Percentiles rank a stretch among this genome's conserved stretches.
These are phyloP conservation scores for Triops longicaudatus DNA, from an alignment of 1,140 invertebrate species.

Conservation along the genomic window DNA sequence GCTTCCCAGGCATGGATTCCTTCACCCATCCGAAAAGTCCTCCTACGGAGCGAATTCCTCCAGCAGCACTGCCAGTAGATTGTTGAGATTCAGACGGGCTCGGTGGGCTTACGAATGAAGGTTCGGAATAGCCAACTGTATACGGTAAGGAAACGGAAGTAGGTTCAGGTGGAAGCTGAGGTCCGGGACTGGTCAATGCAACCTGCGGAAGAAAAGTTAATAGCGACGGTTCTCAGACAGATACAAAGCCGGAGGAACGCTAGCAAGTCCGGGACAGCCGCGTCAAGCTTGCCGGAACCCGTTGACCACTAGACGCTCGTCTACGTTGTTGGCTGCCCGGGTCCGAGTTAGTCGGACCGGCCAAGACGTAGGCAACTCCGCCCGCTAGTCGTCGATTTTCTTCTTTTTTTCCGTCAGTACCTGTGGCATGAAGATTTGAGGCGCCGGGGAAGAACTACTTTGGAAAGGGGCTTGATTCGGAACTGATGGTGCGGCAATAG, in stretches of 20 bases:
- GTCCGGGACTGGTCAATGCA: not conserved
- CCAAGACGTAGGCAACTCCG: too few species aligned
- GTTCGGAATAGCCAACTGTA: slow-evolving; percentile 14
- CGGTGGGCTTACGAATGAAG: slow-evolving; percentile 30
- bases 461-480: not conserved
- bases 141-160: slow-evolving; percentile 4
- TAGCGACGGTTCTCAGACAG: not conserved
- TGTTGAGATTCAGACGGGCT: slow-evolving; percentile 9
- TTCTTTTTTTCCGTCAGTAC: not conserved
- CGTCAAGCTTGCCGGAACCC: too few species aligned
- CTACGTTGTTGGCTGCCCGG: too few species aligned
- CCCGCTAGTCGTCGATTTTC: too few species aligned
- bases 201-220: not conserved
- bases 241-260: too few species aligned
- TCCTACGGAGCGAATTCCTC: slow-evolving; percentile 23
- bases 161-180: not conserved
- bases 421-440: not conserved
- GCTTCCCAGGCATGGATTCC: slow-evolving; percentile 44
- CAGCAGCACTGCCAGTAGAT: not conserved
- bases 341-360: too few species aligned
- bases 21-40: slow-evolving; percentile 50
- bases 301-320: too few species aligned
- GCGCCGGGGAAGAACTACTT: not conserved
- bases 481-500: not conserved
- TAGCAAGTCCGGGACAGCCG: too few species aligned